Evolutionary conservation across 2,888 invertebrate genomes (phyloP).

Genomic region (Heliconius erato): DNA sequence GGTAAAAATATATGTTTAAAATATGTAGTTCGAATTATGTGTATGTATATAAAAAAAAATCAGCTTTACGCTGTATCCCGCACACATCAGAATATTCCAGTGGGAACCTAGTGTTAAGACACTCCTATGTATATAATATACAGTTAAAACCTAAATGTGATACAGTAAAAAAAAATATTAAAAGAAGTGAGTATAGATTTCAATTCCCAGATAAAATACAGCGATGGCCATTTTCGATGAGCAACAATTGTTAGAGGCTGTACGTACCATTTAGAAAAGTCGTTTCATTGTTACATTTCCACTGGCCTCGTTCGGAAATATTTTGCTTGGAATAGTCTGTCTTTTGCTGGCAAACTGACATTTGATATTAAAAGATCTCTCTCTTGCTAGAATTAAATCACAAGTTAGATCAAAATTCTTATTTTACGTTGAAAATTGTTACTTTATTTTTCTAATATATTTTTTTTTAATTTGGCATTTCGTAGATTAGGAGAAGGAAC

Average conservation of each 20-base stretch:
- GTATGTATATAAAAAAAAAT: too few relatives aligned
- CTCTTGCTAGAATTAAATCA: conserved; percentile 23
- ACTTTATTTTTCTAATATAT: too few relatives aligned
- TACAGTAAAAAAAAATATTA: neutral
- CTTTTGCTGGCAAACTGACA: conserved; percentile 42
- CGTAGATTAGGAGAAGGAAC: too few relatives aligned
- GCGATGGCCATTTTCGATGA: conserved; percentile 36
- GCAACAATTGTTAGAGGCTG: conserved; percentile 37
- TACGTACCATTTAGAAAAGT: conserved; percentile 44
- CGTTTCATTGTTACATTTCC: conserved; percentile 46
- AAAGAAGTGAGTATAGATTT: conserved; percentile 16
- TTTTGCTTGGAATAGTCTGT: conserved; percentile 35
- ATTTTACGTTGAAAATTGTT: neutral
- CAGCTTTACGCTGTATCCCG: too few relatives aligned
- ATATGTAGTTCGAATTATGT: too few relatives aligned
- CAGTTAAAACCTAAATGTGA: neutral
- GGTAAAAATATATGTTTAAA: too few relatives aligned
- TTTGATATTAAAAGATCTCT: conserved; percentile 45
- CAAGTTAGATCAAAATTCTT: conserved; percentile 29
- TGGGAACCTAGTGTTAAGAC: too few relatives aligned
- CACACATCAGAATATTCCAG: too few relatives aligned
- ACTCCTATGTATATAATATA: neutral
- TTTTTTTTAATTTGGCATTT: too few relatives aligned
- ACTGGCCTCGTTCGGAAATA: conserved; percentile 44
- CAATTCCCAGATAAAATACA: conserved; percentile 15